phyloP scores from a whole-genome alignment of 2,113 vertebrate genomes.

The Sarotherodon lohbergeri region DNA sequence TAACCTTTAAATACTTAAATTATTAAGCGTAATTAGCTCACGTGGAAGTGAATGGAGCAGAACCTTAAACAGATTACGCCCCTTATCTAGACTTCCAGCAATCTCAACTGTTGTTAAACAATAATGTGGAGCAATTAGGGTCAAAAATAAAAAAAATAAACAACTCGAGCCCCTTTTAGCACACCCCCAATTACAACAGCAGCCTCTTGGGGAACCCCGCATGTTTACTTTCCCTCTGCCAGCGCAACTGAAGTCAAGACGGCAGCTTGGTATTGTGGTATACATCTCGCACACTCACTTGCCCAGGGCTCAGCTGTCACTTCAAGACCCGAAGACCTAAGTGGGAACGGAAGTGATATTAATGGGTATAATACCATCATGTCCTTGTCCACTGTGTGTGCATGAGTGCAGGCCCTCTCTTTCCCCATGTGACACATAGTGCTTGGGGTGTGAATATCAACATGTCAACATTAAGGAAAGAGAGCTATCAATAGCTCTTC shows the following conservation, averaged over 20 bases:
- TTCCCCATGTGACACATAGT: neutral
- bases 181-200: slow-evolving; percentile 23
- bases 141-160: slow-evolving; percentile 31
- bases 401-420: neutral
- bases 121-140: neutral
- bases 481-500: slow-evolving; percentile 51
- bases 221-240: slow-evolving; percentile 48
- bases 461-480: slow-evolving; percentile 35
- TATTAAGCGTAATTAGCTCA: neutral
- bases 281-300: slow-evolving; percentile 44
- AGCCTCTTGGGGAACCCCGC: slow-evolving; percentile 23
- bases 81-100: neutral
- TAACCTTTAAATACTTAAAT: neutral
- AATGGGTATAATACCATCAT: slow-evolving; percentile 30
- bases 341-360: slow-evolving; percentile 43
- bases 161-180: slow-evolving; percentile 21
- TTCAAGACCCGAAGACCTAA: slow-evolving; percentile 37
- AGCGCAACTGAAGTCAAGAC: slow-evolving; percentile 44
- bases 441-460: slow-evolving; percentile 11
- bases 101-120: neutral
- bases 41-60: neutral
- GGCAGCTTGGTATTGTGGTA: slow-evolving; percentile 39
- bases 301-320: slow-evolving; percentile 43
- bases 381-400: slow-evolving; percentile 3
- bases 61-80: neutral